Conservation (phyloP, 2,113 vertebrate genomes). For the Amia ocellicauda region DNA sequence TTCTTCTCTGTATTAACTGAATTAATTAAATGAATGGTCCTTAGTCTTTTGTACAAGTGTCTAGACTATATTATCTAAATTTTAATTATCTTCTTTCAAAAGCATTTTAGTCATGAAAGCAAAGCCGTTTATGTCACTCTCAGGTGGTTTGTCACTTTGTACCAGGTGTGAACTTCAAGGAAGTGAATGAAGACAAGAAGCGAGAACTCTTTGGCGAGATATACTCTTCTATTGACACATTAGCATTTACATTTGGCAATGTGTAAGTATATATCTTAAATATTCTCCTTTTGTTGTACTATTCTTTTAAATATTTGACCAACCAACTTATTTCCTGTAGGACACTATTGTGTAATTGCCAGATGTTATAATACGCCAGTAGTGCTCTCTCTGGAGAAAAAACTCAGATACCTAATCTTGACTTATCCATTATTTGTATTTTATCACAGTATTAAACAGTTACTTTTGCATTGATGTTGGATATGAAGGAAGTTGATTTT, state of each 20-base stretch:
- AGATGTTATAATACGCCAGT: too few relatives aligned
- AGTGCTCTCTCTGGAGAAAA: too few relatives aligned
- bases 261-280: slow-evolving; percentile 76
- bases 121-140: not conserved
- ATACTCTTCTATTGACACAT: slow-evolving; percentile 87
- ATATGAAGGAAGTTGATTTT: too few relatives aligned
- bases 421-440: too few relatives aligned
- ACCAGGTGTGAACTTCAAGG: slow-evolving; percentile 91
- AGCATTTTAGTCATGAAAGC: not conserved
- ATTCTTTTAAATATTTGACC: not conserved
- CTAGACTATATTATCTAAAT: not conserved
- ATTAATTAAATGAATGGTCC: too few relatives aligned
- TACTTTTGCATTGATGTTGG: too few relatives aligned
- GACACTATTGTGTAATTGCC: too few relatives aligned
- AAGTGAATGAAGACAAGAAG: slow-evolving; percentile 91
- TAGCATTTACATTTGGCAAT: slow-evolving; percentile 97
- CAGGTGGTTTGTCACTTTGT: slow-evolving; percentile 25
- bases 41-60: not conserved
- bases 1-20: too few relatives aligned
- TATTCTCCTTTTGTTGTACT: not conserved
- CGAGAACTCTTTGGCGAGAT: slow-evolving; percentile 84
- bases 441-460: too few relatives aligned
- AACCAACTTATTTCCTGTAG: too few relatives aligned
- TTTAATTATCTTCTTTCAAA: not conserved
- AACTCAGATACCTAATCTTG: too few relatives aligned